Percentiles rank a stretch among this genome's conserved stretches.
Conservation (phyloP, 2,113 vertebrate species). For the Erythrocebus patas region DNA sequence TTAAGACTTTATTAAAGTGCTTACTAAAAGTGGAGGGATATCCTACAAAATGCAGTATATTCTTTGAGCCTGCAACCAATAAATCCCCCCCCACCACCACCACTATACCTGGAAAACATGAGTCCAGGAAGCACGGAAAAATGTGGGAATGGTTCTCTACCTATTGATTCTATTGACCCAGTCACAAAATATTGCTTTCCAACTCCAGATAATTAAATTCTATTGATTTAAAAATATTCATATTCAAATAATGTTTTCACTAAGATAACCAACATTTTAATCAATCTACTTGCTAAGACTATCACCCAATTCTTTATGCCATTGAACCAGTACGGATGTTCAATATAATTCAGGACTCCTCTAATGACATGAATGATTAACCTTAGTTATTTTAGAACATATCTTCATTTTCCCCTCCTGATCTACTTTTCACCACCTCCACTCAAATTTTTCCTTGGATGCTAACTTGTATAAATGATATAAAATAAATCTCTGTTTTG, state of each 20-base stretch:
- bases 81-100: neutral
- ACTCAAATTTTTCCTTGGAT: neutral
- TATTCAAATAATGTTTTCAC: neutral
- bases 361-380: neutral
- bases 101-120: neutral
- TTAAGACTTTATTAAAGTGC: neutral
- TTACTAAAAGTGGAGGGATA: neutral
- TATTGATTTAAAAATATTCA: neutral
- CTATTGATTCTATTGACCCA: neutral
- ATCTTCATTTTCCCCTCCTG: neutral
- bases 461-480: neutral
- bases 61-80: neutral
- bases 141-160: neutral
- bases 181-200: neutral
- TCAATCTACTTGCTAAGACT: neutral
- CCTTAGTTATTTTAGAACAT: neutral
- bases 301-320: neutral
- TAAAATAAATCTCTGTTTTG: neutral
- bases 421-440: neutral
- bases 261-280: neutral
- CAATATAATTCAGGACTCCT: neutral
- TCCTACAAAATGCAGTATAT: neutral
- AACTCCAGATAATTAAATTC: neutral
- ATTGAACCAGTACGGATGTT: neutral
- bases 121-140: neutral